Conservation (phyloP, 2,113 vertebrate genomes). For the Ardeotis arabs region DNA sequence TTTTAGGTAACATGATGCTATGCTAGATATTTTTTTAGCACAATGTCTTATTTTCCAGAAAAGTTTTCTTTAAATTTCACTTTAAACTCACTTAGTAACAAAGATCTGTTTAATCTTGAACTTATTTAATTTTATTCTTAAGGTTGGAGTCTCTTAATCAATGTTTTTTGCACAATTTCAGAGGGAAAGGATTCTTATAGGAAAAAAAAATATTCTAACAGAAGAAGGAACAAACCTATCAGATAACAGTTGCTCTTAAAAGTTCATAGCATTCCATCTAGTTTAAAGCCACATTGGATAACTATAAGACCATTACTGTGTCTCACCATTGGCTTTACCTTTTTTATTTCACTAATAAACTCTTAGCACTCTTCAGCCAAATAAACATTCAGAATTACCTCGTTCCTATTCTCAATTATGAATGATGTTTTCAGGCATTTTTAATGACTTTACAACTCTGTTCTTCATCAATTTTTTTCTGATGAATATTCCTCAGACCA, state of each 20-base stretch:
- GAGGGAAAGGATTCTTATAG: background rate
- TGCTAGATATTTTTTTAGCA: background rate
- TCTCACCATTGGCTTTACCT: background rate
- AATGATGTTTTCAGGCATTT: background rate
- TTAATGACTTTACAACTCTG: background rate
- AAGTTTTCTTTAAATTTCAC: background rate
- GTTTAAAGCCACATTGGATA: background rate
- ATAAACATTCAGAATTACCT: background rate
- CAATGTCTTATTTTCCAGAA: background rate
- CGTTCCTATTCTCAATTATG: background rate
- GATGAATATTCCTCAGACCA: background rate
- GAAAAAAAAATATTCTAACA: background rate
- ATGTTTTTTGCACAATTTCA: background rate
- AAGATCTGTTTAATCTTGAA: background rate
- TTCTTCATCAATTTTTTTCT: background rate
- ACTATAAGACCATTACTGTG: background rate
- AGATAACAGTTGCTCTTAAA: background rate
- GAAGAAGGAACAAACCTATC: background rate
- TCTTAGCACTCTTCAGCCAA: background rate
- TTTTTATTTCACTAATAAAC: background rate
- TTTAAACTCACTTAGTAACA: background rate
- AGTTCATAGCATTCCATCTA: background rate
- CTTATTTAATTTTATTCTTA: background rate
- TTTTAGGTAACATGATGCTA: background rate
- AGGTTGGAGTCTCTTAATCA: background rate